Evolutionary conservation across 2,888 invertebrate species (phyloP).

Genomic region (Falcaria lacertinaria): DNA sequence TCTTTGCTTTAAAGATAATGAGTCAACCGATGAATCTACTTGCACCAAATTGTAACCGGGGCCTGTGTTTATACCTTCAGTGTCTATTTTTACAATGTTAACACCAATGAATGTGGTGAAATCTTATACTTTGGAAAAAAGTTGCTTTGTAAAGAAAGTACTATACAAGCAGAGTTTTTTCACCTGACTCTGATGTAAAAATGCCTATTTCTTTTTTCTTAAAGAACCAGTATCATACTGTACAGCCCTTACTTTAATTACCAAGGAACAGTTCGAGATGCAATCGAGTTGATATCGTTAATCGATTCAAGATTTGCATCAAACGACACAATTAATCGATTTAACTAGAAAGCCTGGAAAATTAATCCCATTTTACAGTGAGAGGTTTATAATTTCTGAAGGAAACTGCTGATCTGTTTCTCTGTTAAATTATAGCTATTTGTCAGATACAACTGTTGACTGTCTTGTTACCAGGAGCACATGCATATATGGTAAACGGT

Average conservation of each 20-base stretch:
- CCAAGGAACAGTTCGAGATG: conserved; percentile 2
- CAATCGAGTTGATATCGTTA: conserved; percentile 2
- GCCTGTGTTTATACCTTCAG: not conserved
- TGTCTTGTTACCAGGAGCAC: not conserved
- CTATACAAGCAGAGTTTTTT: conserved; percentile 34
- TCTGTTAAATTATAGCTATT: not conserved
- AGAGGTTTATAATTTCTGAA: not conserved
- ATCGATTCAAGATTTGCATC: not conserved
- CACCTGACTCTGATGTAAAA: conserved; percentile 35
- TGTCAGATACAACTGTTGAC: not conserved
- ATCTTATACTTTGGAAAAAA: conserved; percentile 16
- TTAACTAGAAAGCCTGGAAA: not conserved
- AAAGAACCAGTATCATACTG: conserved; percentile 42
- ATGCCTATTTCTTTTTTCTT: conserved; percentile 44
- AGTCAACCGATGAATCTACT: not conserved
- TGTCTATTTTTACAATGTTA: not conserved
- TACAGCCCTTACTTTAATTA: conserved; percentile 5
- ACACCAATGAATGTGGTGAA: conserved; percentile 10
- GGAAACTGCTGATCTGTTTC: not conserved
- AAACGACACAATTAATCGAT: conserved; percentile 1
- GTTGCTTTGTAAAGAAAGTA: conserved; percentile 14
- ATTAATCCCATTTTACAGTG: not conserved
- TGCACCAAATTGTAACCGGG: not conserved
- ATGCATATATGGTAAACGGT: no score
- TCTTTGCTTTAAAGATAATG: not conserved